These are phyloP conservation scores for Scrobipalpa costella DNA, from an alignment of 2,888 invertebrate genomes.

Conservation along the genomic window DNA sequence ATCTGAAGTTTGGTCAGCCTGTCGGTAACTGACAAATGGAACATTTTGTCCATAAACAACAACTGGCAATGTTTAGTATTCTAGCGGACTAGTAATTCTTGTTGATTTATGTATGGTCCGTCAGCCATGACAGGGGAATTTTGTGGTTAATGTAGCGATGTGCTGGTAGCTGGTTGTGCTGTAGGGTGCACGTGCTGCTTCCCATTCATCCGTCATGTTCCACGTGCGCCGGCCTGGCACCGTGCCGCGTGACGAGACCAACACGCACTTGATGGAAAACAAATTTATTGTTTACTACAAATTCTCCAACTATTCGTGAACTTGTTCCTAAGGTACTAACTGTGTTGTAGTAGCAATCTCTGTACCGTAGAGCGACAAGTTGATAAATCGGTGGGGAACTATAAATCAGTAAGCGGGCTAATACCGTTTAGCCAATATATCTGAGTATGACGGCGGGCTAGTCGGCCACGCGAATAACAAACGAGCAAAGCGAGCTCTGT, in stretches of 20 bases:
- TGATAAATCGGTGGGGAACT: constrained; percentile 13
- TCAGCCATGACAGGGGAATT: constrained; percentile 39
- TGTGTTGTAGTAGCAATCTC: background rate
- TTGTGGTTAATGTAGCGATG: constrained; percentile 38
- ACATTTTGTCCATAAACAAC: constrained; percentile 40
- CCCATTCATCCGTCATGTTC: constrained; percentile 73
- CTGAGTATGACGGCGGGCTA: constrained; percentile 40
- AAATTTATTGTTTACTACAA: constrained; percentile 24
- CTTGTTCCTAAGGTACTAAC: background rate
- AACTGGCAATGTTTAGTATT: constrained; percentile 37
- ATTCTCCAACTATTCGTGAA: background rate
- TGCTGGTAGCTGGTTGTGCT: constrained; percentile 27
- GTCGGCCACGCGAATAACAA: constrained; percentile 74
- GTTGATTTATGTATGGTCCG: constrained; percentile 42
- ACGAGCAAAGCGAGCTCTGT: constrained; percentile 79
- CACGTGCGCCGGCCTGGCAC: constrained; percentile 69
- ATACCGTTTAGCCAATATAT: constrained; percentile 45
- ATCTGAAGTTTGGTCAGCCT: constrained; percentile 4
- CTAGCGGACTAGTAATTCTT: constrained; percentile 37
- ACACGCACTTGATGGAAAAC: constrained; percentile 55
- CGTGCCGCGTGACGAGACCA: constrained; percentile 68
- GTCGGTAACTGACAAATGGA: constrained; percentile 33
- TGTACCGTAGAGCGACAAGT: background rate
- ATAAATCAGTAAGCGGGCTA: constrained; percentile 26
- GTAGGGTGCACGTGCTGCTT: constrained; percentile 56